Percentiles rank a stretch among this genome's conserved stretches.
These are phyloP conservation scores for Luidia sarsii DNA, from an alignment of 53 echinoderm and acorn worm species.

Conservation along the genomic window DNA sequence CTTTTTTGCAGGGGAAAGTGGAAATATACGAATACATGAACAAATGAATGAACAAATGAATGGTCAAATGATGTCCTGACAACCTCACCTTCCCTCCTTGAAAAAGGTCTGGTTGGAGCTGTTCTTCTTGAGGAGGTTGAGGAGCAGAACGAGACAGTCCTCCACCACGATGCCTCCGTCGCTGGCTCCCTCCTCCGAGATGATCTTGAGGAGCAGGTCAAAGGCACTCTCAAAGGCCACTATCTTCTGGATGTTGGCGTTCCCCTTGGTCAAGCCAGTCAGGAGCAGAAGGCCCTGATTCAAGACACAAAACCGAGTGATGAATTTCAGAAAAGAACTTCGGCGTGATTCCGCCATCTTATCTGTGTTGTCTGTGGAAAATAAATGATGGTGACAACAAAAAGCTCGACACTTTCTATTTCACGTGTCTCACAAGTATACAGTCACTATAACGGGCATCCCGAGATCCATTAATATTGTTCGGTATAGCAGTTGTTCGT, in stretches of 20 bases:
- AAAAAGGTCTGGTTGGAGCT: constrained; percentile 99
- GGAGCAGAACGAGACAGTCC: constrained; percentile 84
- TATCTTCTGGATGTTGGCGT: constrained; percentile 99
- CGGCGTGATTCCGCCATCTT: not conserved
- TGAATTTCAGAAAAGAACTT: not conserved
- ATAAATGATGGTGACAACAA: too few species aligned
- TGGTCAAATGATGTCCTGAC: too few species aligned
- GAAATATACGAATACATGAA: too few species aligned
- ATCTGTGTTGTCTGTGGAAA: not conserved
- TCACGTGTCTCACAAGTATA: too few species aligned
- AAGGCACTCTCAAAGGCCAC: constrained; percentile 99
- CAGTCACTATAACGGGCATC: too few species aligned
- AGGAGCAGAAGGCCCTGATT: constrained; percentile 85
- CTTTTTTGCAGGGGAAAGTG: too few species aligned
- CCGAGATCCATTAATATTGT: too few species aligned
- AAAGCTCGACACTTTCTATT: too few species aligned
- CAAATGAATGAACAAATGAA: too few species aligned
- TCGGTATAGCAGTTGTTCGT: too few species aligned
- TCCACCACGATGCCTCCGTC: constrained; percentile 99
- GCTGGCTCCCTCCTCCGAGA: constrained; percentile 91
- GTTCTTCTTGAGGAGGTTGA: constrained; percentile 96
- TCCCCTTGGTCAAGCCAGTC: constrained; percentile 85
- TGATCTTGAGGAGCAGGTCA: constrained; percentile 92
- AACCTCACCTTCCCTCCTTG: constrained; percentile 99
- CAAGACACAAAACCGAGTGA: not conserved